Evolutionary conservation across 2,113 vertebrate species (phyloP).

Genomic region (Sigmodon hispidus): DNA sequence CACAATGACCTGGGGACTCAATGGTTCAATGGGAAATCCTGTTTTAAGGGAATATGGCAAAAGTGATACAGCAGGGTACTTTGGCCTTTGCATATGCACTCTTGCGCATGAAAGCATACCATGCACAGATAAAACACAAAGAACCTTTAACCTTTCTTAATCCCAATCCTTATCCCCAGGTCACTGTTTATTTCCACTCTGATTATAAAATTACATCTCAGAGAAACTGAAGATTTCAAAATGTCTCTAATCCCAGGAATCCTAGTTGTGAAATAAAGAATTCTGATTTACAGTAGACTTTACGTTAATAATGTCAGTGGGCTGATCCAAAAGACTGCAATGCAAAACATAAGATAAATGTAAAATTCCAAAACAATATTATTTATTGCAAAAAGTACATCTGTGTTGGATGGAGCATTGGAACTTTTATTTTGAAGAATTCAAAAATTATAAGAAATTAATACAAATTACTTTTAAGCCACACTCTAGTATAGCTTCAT

Average conservation of each 20-base stretch:
- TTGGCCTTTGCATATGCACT: neutral
- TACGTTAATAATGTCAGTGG: neutral
- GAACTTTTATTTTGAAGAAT: neutral
- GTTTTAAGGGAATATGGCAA: neutral
- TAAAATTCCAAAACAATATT: slow-evolving; percentile 1
- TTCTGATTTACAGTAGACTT: neutral
- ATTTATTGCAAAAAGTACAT: neutral
- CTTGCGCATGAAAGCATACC: neutral
- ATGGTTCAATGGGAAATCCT: neutral
- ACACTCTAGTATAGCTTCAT: neutral
- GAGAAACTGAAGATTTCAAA: neutral
- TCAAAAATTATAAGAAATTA: slow-evolving; percentile 35
- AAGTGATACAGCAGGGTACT: neutral
- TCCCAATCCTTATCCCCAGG: neutral
- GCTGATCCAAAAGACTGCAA: neutral
- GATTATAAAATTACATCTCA: neutral
- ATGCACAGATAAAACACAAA: neutral
- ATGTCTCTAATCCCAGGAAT: neutral
- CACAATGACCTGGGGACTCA: neutral
- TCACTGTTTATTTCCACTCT: neutral
- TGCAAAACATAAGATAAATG: neutral
- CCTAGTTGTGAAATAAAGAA: neutral
- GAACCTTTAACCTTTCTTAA: neutral
- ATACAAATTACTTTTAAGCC: neutral
- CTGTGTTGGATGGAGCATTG: neutral